Evolutionary conservation across 2,113 vertebrate species (phyloP), one percentile per base, ranked within the genome.

Genomic region (Dendropsophus ebraccatus): DNA sequence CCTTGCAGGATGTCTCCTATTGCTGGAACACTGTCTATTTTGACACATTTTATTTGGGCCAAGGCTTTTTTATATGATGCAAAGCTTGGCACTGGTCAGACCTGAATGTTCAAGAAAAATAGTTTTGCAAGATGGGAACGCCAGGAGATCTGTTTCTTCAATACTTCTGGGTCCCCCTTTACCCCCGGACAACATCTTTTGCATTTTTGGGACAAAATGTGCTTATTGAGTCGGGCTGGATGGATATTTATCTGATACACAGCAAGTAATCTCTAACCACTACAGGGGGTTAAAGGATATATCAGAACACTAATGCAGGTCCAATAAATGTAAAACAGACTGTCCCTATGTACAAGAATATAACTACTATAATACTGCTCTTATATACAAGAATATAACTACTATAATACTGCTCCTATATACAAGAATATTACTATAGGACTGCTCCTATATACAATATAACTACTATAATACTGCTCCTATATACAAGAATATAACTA

Each of bases 21-120:
- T 74, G 85, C 85, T 86, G 85, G 85, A 86, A 81, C 77, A 30
- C 60, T 62, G 77, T 81, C 85, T 81, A 86, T 74, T 86, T 62
- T 74, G 77, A 86, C 84, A 86, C 85, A 47, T 86, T 86, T 81
- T 81, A 58, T 74, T 30, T 23, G 32, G 67, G 65, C 85, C 77
- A 86, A 81, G 35, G 52, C 19, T 56, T 52, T 74, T 86, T 83
- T 65, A 74, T 81, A 86, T 86, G 85, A 86, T 70, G 75, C 85
- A 74, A 81, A 86, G 37, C 67, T 86, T 86, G 85, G 85, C 85
- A 35, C 21, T 5, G 17, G 14, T 28, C 11, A 7, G 60, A 28
- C 77, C 67, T 81, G 52, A 56, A 81, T 52, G 50, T 56, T 73
- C 35, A 60, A 81, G 78, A 73, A 45, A 86, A 81, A 86, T 86